Evolutionary conservation across 2,113 vertebrate species (phyloP), one percentile per base, ranked within the genome.

Genomic region (Corvus hawaiiensis): DNA sequence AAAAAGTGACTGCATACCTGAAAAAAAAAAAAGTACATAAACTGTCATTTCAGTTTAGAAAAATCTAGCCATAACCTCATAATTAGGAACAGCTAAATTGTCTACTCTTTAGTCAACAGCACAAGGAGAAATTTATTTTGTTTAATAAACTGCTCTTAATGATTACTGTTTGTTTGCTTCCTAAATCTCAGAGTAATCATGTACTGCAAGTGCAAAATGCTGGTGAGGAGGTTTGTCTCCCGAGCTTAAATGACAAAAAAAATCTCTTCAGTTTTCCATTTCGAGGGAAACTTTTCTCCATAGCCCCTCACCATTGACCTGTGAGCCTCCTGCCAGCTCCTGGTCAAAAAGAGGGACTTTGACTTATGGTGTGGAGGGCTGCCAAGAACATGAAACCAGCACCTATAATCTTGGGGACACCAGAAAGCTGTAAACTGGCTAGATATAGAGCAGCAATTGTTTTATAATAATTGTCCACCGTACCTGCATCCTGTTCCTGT

Each of bases 401-500:
- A 92, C 79, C 69, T 92, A 64, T 89, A 94, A 94, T 92, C 94
- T 92, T 0, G 0, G 72, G 83, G 86, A 93, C 80, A 93, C 63
- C 76, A 96, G 83, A 94, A 91, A 93, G 68, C 77, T 96, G 80
- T 94, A 87, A 95, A 86, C 23, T 87, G 90, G 52, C 90, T 96
- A 90, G 64, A 79, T 92, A 94, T 64, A 92, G 80, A 90, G 69
- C n/a, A 41, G 86, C 86, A 58, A 96, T 97, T 96, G 92, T 97
- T 96, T 84, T 24, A 33, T 41, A 89, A 75, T 75, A 87, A 97
- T 96, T 95, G 86, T 73, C 49, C 4, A 16, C 83, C 90, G 93
- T 96, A 92, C 95, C 90, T 89, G 85, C 88, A 96, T 96, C 96
- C 96, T 96, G 94, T 96, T 97, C 94, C 93, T 94, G 94, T 96